Evolutionary conservation across 2,888 invertebrate species (phyloP).

Genomic region (Oscheius sp.): DNA sequence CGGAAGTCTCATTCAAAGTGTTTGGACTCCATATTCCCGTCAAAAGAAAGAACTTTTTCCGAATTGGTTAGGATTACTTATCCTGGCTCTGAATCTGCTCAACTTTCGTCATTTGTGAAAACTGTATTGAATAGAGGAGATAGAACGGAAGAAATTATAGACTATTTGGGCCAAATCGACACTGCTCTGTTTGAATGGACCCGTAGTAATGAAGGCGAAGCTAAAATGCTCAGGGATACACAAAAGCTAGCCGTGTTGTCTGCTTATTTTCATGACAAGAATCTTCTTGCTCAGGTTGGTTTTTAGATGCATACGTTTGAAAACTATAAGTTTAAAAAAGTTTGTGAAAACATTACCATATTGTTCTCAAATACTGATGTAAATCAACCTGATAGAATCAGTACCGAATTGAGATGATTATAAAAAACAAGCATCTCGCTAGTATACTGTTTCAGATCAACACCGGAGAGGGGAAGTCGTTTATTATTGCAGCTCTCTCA

Average conservation of each 20-base stretch:
- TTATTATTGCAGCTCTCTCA: constrained; percentile 72
- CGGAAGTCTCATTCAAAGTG: no score
- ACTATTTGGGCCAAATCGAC: not conserved
- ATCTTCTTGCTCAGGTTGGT: constrained; percentile 69
- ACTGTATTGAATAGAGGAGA: not conserved
- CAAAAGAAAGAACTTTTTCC: no score
- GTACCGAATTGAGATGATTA: no score
- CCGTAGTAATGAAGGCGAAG: not conserved
- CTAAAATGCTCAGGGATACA: constrained; percentile 26
- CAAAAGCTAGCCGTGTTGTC: constrained; percentile 39
- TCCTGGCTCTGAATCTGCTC: not conserved
- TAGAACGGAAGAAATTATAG: not conserved
- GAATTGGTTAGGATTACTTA: no score
- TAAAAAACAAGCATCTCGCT: no score
- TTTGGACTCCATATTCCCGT: no score
- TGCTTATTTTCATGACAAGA: constrained; percentile 30
- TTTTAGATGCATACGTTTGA: no score
- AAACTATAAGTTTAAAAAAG: no score
- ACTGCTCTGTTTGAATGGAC: not conserved
- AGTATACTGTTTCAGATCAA: no score
- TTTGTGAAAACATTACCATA: no score
- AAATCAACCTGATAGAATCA: no score
- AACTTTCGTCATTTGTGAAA: not conserved
- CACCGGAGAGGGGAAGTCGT: constrained; percentile 75
- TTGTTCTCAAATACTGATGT: no score